Base-by-base conservation (phyloP, 2,888 invertebrate species). In the Drosophila neoperkinsi region DNA sequence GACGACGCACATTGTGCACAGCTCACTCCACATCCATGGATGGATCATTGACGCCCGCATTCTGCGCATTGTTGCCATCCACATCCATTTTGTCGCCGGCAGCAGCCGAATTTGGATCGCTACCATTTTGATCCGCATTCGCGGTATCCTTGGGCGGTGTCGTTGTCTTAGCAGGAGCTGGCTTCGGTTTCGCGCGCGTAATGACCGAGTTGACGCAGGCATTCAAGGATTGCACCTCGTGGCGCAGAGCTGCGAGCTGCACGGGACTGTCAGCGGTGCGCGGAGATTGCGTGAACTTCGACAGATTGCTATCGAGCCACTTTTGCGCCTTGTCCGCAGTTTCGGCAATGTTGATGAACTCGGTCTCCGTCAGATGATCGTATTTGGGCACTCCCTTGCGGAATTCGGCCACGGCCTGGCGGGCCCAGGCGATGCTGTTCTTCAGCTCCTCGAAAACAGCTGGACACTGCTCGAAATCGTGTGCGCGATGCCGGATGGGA, bases 111-210 rank as follows among this genome's bases (percentile, higher is more conserved):
- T 64, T 74, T 3, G 81, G 79, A n/a, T 88, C 85, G 7, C 81
- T 71, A 18, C 87, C 87, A 64, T 87, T 87, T 59, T 87, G 87
- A 33, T 82, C 86, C 34, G 89, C 41, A 58, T 77, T 84, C 21
- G 74, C 68, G 6, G 70, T 34, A 57, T 91, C 91, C 76, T 91
- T 90, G 33, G 86, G 78, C 36, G 90, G 77, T 63, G 90, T 76
- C 55, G 91, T 73, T 64, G 90, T 74, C 31, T 92, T 84, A 49
- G 92, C 85, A 34, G 94, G 95, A 34, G 94, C 95, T 55, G 95
- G 95, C 93, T 98, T 98, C 10, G 99, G 98, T 93, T 98, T 98
- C 60, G 98, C 97, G 93, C 98, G 98, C 93, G 96, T 98, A 77
- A 99, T 94, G 78, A 99, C 96, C 9, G 98, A 96, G 90, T 94